phyloP scores from a whole-genome alignment of 2,888 invertebrate genomes.

The Philereme transversata region DNA sequence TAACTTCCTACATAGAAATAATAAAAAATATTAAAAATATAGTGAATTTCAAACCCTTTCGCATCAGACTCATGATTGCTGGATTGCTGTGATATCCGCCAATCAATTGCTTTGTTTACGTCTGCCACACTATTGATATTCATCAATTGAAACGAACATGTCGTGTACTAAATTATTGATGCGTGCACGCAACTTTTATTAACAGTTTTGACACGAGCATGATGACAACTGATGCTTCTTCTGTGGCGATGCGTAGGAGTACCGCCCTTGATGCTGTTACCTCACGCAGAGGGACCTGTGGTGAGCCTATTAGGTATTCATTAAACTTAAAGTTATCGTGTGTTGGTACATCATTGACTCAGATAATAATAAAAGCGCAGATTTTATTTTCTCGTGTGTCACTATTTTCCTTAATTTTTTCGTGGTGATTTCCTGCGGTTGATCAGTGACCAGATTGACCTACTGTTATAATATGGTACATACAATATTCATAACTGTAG shows the following conservation, averaged over 20 bases:
- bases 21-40: too few species aligned
- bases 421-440: too few species aligned
- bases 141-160: conserved; percentile 44
- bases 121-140: conserved; percentile 50
- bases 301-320: conserved; percentile 46
- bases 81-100: not conserved
- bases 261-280: conserved; percentile 50
- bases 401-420: too few species aligned
- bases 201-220: conserved; percentile 43
- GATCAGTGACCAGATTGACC: too few species aligned
- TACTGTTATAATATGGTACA: too few species aligned
- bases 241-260: conserved; percentile 46
- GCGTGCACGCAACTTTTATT: conserved; percentile 48
- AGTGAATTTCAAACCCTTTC: too few species aligned
- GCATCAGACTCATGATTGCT: too few species aligned
- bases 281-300: conserved; percentile 32
- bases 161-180: conserved; percentile 48
- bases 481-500: too few species aligned
- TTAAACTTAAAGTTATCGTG: conserved; percentile 47
- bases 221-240: conserved; percentile 7
- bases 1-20: too few species aligned
- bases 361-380: not conserved
- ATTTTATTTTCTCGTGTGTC: too few species aligned
- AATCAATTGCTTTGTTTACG: conserved; percentile 44
- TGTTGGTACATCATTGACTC: conserved; percentile 40